Percentiles rank a stretch among this genome's conserved stretches.
Evolutionary conservation across 2,113 vertebrate genomes (phyloP).

Genomic region (Bufo gargarizans): DNA sequence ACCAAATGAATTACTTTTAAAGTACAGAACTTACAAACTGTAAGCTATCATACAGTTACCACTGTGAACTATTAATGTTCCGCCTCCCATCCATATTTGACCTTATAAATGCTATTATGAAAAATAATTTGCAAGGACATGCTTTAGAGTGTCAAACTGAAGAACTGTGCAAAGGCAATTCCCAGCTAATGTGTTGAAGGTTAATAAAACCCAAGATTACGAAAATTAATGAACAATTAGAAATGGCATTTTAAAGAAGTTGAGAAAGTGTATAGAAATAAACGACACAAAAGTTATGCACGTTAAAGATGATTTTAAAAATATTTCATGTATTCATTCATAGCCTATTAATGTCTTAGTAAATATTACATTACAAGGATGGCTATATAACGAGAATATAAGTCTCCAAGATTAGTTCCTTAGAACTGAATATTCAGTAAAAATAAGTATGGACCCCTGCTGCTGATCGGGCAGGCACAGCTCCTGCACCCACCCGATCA

Average conservation of each 20-base stretch:
- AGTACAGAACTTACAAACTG: not conserved
- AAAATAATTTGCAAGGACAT: not conserved
- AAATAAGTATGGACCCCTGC: no score
- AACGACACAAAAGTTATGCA: not conserved
- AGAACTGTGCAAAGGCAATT: not conserved
- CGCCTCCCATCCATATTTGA: not conserved
- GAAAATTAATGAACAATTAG: not conserved
- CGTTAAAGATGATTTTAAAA: no score
- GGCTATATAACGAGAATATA: no score
- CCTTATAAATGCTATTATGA: not conserved
- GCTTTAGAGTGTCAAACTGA: not conserved
- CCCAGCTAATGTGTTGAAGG: not conserved
- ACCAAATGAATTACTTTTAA: slow-evolving; percentile 4
- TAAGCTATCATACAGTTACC: not conserved
- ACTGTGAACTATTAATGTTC: not conserved
- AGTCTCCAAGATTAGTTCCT: no score
- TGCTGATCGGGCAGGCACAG: no score
- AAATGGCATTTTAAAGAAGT: not conserved
- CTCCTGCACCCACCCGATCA: no score
- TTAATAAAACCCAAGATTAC: not conserved
- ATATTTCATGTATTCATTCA: no score
- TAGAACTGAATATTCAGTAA: no score
- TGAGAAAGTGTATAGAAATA: not conserved
- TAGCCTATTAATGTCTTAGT: no score
- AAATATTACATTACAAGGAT: no score